Evolutionary conservation across 2,113 vertebrate genomes (phyloP).

Genomic region (Callocephalon fimbriatum): DNA sequence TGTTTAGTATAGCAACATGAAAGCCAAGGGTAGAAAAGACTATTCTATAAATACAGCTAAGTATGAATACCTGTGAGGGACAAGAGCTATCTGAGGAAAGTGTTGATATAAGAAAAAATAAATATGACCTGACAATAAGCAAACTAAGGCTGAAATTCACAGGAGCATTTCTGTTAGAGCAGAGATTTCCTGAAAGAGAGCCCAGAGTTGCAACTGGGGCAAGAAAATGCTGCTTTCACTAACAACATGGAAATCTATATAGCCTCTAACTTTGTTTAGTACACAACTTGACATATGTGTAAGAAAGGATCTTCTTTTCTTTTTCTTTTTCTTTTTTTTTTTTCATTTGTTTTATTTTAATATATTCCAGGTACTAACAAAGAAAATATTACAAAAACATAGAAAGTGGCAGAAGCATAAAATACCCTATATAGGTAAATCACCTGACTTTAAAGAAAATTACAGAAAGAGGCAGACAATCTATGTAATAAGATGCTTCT

Average conservation of each 20-base stretch:
- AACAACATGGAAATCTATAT: neutral
- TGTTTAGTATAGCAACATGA: neutral
- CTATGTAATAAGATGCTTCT: neutral
- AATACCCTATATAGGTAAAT: neutral
- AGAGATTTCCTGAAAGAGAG: neutral
- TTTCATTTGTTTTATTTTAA: neutral
- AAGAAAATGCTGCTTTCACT: neutral
- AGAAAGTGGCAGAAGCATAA: neutral
- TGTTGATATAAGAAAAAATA: neutral
- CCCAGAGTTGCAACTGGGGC: neutral
- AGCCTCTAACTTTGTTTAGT: neutral
- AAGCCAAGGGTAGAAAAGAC: neutral
- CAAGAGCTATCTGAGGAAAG: neutral
- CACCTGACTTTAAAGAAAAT: neutral
- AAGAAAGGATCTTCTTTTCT: neutral
- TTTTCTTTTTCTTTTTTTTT: fast-evolving
- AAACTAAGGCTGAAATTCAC: neutral
- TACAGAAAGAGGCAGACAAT: neutral
- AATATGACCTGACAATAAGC: neutral
- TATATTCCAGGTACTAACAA: neutral
- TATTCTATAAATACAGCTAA: neutral
- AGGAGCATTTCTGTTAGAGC: neutral
- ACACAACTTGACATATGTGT: neutral
- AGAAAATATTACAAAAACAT: neutral
- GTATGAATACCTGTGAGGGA: neutral